Percentiles rank a stretch among this genome's conserved stretches.
Evolutionary conservation across 2,797 vertebrate species (phyloP).

Genomic region (Tolypeutes matacus): DNA sequence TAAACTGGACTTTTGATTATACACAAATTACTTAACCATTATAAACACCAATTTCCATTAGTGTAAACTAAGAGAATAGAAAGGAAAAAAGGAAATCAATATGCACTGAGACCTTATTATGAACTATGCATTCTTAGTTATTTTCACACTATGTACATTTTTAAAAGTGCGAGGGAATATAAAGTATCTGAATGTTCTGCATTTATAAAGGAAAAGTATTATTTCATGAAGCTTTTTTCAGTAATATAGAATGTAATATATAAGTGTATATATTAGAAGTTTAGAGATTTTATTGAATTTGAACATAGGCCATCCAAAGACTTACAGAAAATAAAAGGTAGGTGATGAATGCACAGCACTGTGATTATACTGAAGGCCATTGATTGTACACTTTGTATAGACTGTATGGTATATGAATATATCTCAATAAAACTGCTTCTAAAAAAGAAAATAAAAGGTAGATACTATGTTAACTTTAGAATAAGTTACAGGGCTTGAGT

Average conservation of each 20-base stretch:
- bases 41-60: background rate
- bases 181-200: conserved; percentile 8
- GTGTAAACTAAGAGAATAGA: background rate
- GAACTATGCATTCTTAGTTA: background rate
- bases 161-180: conserved; percentile 41
- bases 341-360: too few relatives aligned
- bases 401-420: too few relatives aligned
- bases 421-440: too few relatives aligned
- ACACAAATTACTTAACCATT: background rate
- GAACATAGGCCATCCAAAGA: background rate
- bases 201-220: background rate
- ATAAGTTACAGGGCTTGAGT: background rate
- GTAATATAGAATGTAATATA: background rate
- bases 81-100: background rate
- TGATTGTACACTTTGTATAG: too few relatives aligned
- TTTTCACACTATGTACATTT: background rate
- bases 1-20: background rate
- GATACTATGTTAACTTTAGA: background rate
- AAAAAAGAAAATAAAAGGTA: background rate
- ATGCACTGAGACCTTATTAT: background rate
- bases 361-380: too few relatives aligned
- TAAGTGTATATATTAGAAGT: background rate
- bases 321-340: background rate
- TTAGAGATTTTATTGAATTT: conserved; percentile 46
- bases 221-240: background rate